Conservation (phyloP, 2,113 vertebrate species). For the Mustela nigripes region DNA sequence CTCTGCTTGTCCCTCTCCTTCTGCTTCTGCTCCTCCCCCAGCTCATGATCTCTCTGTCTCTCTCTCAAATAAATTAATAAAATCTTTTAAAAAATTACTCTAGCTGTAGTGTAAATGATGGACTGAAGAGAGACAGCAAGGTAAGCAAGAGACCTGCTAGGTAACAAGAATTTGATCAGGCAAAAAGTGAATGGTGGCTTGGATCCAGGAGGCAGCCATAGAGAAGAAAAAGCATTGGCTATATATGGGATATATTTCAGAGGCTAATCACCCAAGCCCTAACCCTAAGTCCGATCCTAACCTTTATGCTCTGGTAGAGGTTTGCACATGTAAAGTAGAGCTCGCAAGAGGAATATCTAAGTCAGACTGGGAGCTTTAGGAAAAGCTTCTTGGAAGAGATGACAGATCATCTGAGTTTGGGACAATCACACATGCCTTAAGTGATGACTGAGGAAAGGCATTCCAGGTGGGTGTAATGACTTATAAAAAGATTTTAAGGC, state of each 20-base stretch:
- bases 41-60: too few species aligned
- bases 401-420: not conserved
- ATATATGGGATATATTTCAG: not conserved
- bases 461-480: not conserved
- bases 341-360: not conserved
- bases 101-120: slow-evolving; percentile 1
- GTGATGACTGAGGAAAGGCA: not conserved
- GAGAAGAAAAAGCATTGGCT: not conserved
- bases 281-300: not conserved
- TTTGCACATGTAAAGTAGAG: not conserved
- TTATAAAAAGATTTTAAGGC: not conserved
- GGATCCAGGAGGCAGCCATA: not conserved
- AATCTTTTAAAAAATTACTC: not conserved
- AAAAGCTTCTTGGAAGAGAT: not conserved
- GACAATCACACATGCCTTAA: not conserved
- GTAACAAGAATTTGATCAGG: not conserved
- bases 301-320: not conserved
- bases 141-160: not conserved
- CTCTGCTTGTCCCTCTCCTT: too few species aligned
- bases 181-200: not conserved
- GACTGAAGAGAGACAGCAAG: not conserved
- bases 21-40: too few species aligned
- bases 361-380: not conserved
- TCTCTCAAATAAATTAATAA: not conserved
- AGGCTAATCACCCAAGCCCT: not conserved